Conservation (phyloP, 2,113 vertebrate species). For the Hemichromis elongatus region DNA sequence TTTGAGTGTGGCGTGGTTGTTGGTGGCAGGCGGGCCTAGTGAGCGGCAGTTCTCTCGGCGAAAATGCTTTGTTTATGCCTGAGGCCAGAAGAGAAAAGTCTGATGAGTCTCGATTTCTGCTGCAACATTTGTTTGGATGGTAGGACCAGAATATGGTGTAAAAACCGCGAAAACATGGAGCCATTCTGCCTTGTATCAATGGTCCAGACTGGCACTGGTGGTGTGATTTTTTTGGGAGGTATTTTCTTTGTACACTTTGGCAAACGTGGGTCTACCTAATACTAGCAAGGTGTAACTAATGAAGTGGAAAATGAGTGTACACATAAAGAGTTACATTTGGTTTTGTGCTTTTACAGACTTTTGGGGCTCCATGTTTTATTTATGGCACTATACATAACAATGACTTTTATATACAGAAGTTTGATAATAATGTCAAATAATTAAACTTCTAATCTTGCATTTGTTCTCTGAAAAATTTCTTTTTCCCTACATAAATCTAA, state of each 20-base stretch:
- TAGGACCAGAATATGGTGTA: not conserved
- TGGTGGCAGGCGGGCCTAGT: not conserved
- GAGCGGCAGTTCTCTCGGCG: not conserved
- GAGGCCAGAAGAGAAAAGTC: not conserved
- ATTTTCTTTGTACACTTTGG: not conserved
- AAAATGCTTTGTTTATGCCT: not conserved
- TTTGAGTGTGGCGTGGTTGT: too few species aligned
- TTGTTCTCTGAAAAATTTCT: not conserved
- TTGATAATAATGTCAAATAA: not conserved
- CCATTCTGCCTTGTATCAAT: not conserved
- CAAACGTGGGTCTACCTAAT: too few species aligned
- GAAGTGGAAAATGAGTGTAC: too few species aligned
- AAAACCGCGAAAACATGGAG: not conserved
- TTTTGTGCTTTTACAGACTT: not conserved
- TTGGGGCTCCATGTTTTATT: not conserved
- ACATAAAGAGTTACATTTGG: too few species aligned
- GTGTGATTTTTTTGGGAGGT: not conserved
- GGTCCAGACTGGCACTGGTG: not conserved
- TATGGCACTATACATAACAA: not conserved
- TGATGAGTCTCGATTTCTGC: not conserved
- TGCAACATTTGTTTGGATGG: not conserved
- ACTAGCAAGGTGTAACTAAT: too few species aligned
- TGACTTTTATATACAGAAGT: not conserved
- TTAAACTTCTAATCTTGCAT: not conserved
- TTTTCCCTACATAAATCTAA: not conserved